These are phyloP conservation scores for Psilopsiagon aymara DNA, from an alignment of 2,113 vertebrate species.

Conservation along the genomic window DNA sequence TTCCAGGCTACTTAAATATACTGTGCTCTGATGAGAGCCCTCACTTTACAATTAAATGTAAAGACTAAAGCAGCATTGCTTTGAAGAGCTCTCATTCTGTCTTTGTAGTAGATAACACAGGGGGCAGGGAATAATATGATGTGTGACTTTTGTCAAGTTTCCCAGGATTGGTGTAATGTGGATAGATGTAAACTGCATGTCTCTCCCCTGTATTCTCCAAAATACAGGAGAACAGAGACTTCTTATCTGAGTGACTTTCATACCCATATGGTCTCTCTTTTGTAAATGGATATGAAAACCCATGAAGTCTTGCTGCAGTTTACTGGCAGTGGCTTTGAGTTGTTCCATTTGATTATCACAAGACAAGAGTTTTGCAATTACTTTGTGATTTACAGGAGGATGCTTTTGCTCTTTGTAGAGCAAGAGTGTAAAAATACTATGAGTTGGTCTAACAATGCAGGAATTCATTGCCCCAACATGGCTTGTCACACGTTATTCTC, in stretches of 20 bases:
- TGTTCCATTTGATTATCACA: conserved; percentile 47
- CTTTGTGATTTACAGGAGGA: conserved; percentile 45
- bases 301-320: background rate
- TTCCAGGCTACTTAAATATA: background rate
- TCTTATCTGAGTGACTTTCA: background rate
- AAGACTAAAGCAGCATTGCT: background rate
- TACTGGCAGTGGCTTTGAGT: background rate
- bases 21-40: background rate
- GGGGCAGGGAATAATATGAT: background rate
- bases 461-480: conserved; percentile 59
- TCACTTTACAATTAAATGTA: background rate
- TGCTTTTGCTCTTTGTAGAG: conserved; percentile 74
- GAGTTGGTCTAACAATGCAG: conserved; percentile 43
- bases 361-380: conserved; percentile 22
- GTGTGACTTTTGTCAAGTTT: background rate
- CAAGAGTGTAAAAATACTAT: conserved; percentile 58
- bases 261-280: background rate
- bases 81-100: background rate
- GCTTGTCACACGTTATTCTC: conserved; percentile 54
- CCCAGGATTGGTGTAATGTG: background rate
- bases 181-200: background rate
- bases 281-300: background rate
- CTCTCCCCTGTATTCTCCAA: background rate
- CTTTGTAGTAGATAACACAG: background rate
- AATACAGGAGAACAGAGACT: background rate